Evolutionary conservation across 1,140 invertebrate genomes (phyloP), one percentile per base, ranked within the genome.

Genomic region (Drosophila pruinosa): DNA sequence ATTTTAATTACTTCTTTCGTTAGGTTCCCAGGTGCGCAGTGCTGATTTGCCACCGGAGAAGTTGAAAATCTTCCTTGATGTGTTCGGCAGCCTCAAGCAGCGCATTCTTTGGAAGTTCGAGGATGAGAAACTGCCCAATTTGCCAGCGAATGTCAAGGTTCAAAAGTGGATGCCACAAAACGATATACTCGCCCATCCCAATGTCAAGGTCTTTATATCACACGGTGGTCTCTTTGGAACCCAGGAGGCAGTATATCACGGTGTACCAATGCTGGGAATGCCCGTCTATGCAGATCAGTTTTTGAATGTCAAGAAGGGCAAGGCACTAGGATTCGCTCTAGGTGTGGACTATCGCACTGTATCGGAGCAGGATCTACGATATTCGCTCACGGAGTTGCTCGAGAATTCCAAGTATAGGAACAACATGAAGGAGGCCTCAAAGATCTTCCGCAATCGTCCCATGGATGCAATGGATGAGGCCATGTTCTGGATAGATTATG

Each of bases 61-160:
- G 53, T 59, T 92, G 2, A 80, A 92, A 45, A 71, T 92, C 3
- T 92, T 95, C 59, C 62, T 93, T n/a, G 68, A 92, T 26, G 93
- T 93, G 3, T 94, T 94, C 63, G 76, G 69, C 0, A 64, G 68
- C 10, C 15, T 94, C 3, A 93, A 93, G 3, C 93, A 94, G 62
- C 92, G 92, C 31, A 89, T 95, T 3, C 47, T 95, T 3, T 95
- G 94, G 94, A 95, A 95, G 81, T 93, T 93, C 69, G 94, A 95
- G 72, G 91, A 92, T 15, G 92, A 92, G 0, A 89, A 81, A 0
- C 67, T 94, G 31, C 82, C 92, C 3, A 91, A 90, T 70, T 83
- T 91, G 8, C 92, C 93, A 0, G 64, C 92, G 1, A 95, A 95
- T 77, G 92, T 95, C 0, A 93, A 93, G 58, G 88, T 93, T 7